These are phyloP conservation scores for Heterotilapia buettikoferi DNA, from an alignment of 2,113 vertebrate genomes.

Conservation along the genomic window DNA sequence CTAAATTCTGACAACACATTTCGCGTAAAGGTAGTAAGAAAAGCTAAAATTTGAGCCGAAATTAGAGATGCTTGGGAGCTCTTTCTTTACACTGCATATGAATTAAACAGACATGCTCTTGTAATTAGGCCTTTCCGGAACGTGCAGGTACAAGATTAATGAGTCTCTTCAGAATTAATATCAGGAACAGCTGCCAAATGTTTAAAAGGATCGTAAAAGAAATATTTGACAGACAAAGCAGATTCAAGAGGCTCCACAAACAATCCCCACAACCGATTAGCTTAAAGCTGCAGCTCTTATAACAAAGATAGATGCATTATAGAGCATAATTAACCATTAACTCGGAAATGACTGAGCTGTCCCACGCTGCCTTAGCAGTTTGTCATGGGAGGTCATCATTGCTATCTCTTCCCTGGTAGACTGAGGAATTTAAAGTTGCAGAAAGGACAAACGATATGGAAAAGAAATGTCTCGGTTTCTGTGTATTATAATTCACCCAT, in stretches of 20 bases:
- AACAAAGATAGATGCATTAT: not conserved
- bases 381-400: not conserved
- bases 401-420: not conserved
- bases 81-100: not conserved
- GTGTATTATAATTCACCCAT: not conserved
- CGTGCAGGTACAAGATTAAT: not conserved
- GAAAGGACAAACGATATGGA: not conserved
- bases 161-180: not conserved
- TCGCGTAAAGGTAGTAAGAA: fast-evolving
- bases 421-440: not conserved
- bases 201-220: not conserved
- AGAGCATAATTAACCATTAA: conserved; percentile 6
- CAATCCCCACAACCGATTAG: not conserved
- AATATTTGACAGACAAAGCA: not conserved
- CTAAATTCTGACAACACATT: not conserved
- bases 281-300: not conserved
- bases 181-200: not conserved
- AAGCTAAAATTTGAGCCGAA: not conserved
- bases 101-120: not conserved
- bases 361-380: not conserved
- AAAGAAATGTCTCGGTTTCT: not conserved
- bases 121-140: not conserved
- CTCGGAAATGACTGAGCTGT: not conserved
- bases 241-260: not conserved
- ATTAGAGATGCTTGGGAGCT: not conserved